Conservation (phyloP, 2,797 vertebrate genomes). For the Odontamblyopus rebecca region DNA sequence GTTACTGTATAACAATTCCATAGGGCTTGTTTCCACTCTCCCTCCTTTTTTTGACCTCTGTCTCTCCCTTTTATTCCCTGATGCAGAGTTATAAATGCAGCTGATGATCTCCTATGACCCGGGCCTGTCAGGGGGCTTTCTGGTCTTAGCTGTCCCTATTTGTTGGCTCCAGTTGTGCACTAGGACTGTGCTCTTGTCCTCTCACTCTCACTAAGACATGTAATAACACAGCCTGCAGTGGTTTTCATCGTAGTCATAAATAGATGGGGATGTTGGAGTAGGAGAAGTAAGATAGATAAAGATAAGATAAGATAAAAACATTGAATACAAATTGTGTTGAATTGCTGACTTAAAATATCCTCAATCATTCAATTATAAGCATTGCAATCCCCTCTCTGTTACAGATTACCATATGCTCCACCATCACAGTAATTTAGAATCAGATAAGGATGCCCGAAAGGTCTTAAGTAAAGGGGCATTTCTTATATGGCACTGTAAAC, state of each 20-base stretch:
- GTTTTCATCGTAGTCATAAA: constrained; percentile 4
- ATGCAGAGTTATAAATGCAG: constrained; percentile 28
- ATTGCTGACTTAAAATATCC: not conserved
- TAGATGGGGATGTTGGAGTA: not conserved
- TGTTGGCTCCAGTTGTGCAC: constrained; percentile 31
- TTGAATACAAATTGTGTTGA: not conserved
- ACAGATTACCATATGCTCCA: not conserved
- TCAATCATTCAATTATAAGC: not conserved
- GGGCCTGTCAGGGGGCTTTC: constrained; percentile 33
- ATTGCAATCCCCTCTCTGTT: not conserved
- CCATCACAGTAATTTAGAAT: not conserved
- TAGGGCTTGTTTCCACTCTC: not conserved
- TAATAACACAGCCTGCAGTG: constrained; percentile 7
- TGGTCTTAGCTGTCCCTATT: constrained; percentile 53
- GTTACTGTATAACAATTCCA: not conserved
- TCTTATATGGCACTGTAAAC: constrained; percentile 33
- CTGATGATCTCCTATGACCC: constrained; percentile 41
- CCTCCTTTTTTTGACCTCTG: not conserved
- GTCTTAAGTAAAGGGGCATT: constrained; percentile 24
- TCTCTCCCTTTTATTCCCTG: constrained; percentile 25
- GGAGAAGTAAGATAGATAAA: not conserved
- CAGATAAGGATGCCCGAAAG: constrained; percentile 41
- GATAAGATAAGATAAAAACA: not conserved
- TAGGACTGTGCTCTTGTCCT: constrained; percentile 40
- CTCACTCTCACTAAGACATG: constrained; percentile 18